Conservation (phyloP, 2,797 vertebrate species). For the Platalea minor region DNA sequence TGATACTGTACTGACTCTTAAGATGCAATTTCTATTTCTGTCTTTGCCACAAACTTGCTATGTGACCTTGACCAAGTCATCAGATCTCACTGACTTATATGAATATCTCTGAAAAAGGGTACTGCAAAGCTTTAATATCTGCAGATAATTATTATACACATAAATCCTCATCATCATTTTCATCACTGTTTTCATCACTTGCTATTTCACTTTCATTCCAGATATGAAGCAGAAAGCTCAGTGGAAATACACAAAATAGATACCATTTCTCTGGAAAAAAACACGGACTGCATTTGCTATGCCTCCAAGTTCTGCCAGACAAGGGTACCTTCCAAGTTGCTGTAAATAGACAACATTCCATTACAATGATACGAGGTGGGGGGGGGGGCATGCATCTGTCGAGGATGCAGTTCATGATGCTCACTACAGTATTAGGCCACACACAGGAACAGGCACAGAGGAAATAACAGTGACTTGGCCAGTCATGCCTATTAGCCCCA, state of each 20-base stretch:
- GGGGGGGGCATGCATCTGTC: not conserved
- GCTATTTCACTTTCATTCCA: not conserved
- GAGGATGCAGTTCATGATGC: not conserved
- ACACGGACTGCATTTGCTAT: not conserved
- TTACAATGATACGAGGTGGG: not conserved
- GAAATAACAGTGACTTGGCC: not conserved
- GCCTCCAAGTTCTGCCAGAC: not conserved
- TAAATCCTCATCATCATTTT: constrained; percentile 27
- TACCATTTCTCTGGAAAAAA: not conserved
- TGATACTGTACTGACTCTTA: not conserved
- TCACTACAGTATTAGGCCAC: not conserved
- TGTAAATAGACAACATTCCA: fast-evolving
- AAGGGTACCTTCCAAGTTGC: not conserved
- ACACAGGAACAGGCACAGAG: fast-evolving
- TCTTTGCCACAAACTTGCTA: not conserved
- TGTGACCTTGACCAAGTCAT: constrained; percentile 42
- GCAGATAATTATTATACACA: not conserved
- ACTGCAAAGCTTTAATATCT: constrained; percentile 47
- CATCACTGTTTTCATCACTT: constrained; percentile 23
- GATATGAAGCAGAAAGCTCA: not conserved
- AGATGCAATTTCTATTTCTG: constrained; percentile 6
- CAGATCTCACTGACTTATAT: not conserved
- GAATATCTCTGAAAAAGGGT: not conserved
- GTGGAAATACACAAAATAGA: not conserved
- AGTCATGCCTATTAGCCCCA: fast-evolving